phyloP scores from a whole-genome alignment of 2,797 vertebrate species.

The Rhadinocentrus ornatus region DNA sequence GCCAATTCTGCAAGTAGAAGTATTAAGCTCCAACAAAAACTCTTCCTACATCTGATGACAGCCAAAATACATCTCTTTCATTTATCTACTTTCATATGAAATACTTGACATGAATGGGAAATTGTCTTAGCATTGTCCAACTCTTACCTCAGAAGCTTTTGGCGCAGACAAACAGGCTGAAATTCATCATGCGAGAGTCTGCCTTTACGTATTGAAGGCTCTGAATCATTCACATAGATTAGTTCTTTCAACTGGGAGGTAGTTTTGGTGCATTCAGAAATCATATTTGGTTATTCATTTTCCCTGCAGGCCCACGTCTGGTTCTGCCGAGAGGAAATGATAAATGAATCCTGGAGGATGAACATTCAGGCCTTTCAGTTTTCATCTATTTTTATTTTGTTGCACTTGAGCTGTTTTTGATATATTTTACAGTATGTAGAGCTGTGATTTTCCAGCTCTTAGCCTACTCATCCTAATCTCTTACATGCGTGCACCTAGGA shows the following conservation, averaged over 20 bases:
- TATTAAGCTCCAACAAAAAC: background rate
- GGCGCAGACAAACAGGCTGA: slow-evolving; percentile 11
- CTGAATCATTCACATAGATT: slow-evolving; percentile 21
- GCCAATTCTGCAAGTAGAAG: no score
- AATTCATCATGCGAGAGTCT: slow-evolving; percentile 27
- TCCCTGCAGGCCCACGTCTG: background rate
- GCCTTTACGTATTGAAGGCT: slow-evolving; percentile 32
- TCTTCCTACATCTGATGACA: background rate
- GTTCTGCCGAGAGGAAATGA: slow-evolving; percentile 1
- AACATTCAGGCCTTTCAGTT: background rate
- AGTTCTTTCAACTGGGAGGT: slow-evolving; percentile 23
- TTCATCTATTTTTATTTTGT: background rate
- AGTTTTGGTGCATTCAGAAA: slow-evolving; percentile 31
- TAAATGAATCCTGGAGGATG: slow-evolving; percentile 3
- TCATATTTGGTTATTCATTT: background rate
- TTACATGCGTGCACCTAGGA: background rate
- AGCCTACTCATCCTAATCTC: background rate
- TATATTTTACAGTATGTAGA: no score
- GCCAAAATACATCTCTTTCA: background rate
- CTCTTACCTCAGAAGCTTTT: slow-evolving; percentile 9
- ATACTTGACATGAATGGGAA: background rate
- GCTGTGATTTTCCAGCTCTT: background rate
- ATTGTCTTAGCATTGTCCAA: background rate
- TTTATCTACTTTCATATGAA: background rate
- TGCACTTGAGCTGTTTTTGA: slow-evolving; percentile 7